Evolutionary conservation across 2,888 invertebrate species (phyloP).

Genomic region (Leptothorax acervorum): DNA sequence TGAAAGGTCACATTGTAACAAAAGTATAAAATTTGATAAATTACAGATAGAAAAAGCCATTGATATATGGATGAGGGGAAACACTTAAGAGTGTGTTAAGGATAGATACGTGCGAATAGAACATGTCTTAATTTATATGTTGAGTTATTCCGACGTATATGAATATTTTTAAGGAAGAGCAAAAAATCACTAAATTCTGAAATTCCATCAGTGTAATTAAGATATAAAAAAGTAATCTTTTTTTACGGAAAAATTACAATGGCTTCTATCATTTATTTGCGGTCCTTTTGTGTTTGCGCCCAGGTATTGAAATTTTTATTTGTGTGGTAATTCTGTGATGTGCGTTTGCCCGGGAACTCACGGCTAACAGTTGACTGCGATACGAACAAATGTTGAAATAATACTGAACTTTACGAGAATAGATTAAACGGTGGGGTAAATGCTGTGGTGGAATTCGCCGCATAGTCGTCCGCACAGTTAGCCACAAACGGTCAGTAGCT

Average conservation of each 20-base stretch:
- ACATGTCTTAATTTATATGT: background rate
- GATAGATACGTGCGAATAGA: background rate
- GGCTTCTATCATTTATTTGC: background rate
- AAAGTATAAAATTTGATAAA: conserved; percentile 9
- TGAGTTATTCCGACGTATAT: background rate
- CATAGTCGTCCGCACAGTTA: conserved; percentile 21
- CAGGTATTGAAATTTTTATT: background rate
- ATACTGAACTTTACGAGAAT: conserved; percentile 41
- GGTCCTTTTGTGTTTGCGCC: background rate
- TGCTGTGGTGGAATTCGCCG: conserved; percentile 31
- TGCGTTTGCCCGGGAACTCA: background rate
- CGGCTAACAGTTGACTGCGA: background rate
- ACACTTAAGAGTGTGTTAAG: background rate
- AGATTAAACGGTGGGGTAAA: conserved; percentile 41
- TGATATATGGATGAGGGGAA: background rate
- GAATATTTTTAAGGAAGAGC: background rate
- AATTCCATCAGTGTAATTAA: background rate
- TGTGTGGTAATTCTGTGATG: background rate
- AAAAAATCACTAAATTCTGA: background rate
- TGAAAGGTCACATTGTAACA: background rate
- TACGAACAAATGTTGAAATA: conserved; percentile 45
- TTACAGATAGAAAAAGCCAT: background rate
- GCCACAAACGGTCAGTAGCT: conserved; percentile 15
- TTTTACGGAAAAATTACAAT: background rate
- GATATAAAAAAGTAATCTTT: background rate